phyloP scores from a whole-genome alignment of 1,140 invertebrate species.

The Bombus waltoni region DNA sequence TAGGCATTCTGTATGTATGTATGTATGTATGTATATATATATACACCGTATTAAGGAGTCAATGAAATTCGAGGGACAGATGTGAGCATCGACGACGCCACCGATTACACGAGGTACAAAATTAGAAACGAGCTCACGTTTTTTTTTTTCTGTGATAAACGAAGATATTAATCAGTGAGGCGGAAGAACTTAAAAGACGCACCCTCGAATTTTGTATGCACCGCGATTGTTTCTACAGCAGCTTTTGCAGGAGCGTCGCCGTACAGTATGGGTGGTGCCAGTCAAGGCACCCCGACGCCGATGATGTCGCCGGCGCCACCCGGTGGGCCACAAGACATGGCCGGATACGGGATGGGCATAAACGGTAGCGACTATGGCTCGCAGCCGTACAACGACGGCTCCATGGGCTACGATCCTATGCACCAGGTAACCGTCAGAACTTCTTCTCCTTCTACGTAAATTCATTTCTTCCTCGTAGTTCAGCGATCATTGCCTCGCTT shows the following conservation, averaged over 20 bases:
- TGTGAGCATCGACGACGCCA: neutral
- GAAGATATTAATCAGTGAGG: conserved; percentile 51
- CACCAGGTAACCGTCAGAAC: conserved; percentile 86
- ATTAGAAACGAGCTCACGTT: conserved; percentile 36
- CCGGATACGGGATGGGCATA: conserved; percentile 94
- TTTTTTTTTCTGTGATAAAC: conserved; percentile 6
- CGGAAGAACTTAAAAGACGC: conserved; percentile 69
- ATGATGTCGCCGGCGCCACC: conserved; percentile 96
- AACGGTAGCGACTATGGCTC: conserved; percentile 92
- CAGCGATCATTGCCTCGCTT: conserved; percentile 47
- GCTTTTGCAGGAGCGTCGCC: conserved; percentile 91
- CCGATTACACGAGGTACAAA: conserved; percentile 23
- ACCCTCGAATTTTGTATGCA: conserved; percentile 82
- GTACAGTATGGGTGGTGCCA: conserved; percentile 93
- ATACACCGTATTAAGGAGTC: neutral
- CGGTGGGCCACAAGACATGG: conserved; percentile 89
- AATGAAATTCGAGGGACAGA: neutral
- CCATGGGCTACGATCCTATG: conserved; percentile 94
- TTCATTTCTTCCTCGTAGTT: conserved; percentile 7
- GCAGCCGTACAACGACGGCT: conserved; percentile 91
- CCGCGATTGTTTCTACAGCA: conserved; percentile 83
- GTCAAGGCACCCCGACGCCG: conserved; percentile 93
- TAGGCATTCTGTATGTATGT: no score
- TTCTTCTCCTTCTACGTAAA: neutral
- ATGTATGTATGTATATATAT: no score